phyloP scores from a whole-genome alignment of 2,797 vertebrate genomes.

The Pempheris klunzingeri region DNA sequence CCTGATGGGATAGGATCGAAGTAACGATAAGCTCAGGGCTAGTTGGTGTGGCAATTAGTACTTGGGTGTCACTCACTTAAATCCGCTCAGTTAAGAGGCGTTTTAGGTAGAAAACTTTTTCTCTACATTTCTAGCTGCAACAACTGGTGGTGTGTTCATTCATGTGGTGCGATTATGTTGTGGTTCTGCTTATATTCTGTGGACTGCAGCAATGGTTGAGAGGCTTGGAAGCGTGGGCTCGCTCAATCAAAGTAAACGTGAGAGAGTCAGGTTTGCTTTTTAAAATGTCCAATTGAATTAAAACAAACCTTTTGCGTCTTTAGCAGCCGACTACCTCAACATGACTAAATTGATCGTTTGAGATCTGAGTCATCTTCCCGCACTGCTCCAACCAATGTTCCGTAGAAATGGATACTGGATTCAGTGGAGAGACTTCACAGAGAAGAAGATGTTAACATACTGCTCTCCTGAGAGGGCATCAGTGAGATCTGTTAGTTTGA shows the following conservation, averaged over 20 bases:
- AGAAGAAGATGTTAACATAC: constrained; percentile 10
- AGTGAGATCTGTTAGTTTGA: constrained; percentile 12
- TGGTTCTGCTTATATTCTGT: neutral
- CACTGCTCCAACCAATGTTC: neutral
- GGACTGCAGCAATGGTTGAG: neutral
- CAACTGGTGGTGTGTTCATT: neutral
- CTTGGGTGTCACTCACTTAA: neutral
- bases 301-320: neutral
- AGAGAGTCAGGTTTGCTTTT: neutral
- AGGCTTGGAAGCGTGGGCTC: constrained; percentile 1
- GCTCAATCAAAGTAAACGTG: neutral
- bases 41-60: neutral
- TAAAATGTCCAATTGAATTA: neutral
- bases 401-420: neutral
- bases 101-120: neutral
- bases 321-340: neutral
- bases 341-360: constrained; percentile 3
- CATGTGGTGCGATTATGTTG: neutral
- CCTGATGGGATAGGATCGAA: neutral
- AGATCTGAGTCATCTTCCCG: neutral
- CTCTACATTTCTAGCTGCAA: neutral
- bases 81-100: neutral
- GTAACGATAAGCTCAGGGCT: neutral
- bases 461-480: constrained; percentile 10
- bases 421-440: constrained; percentile 18